A percentile compares a stretch with the other conserved stretches of the same genome.
phyloP scores from a whole-genome alignment of 2,113 vertebrate genomes.

The Turdus rufiventris region DNA sequence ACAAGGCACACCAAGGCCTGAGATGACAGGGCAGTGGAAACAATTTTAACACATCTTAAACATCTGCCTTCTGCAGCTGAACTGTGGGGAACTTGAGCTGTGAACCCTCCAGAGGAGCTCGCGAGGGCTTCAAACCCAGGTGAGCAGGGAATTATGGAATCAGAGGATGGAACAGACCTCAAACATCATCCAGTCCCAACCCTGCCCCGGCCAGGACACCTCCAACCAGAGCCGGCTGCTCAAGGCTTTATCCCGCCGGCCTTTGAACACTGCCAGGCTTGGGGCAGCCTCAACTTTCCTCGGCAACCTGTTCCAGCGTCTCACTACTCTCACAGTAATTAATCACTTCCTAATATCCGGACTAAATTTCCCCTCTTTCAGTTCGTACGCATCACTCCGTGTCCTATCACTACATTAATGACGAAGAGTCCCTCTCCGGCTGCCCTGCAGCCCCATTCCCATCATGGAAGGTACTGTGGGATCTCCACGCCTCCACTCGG shows the following conservation, averaged over 20 bases:
- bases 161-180: neutral
- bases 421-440: neutral
- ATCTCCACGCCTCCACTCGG: fast-evolving
- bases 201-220: neutral
- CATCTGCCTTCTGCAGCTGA: neutral
- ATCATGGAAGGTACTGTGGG: fast-evolving
- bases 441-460: too few relatives aligned
- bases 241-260: neutral
- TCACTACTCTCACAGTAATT: neutral
- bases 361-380: neutral
- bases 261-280: neutral
- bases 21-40: too few relatives aligned
- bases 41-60: neutral
- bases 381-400: neutral
- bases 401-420: neutral
- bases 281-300: neutral
- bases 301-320: neutral
- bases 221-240: neutral
- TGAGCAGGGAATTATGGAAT: neutral
- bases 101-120: neutral
- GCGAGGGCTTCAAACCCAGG: fast-evolving
- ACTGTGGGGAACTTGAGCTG: neutral
- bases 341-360: neutral
- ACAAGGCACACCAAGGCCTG: fast-evolving
- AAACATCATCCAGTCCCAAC: neutral